phyloP scores from a whole-genome alignment of 2,797 vertebrate genomes.

The Pteropus rufus region DNA sequence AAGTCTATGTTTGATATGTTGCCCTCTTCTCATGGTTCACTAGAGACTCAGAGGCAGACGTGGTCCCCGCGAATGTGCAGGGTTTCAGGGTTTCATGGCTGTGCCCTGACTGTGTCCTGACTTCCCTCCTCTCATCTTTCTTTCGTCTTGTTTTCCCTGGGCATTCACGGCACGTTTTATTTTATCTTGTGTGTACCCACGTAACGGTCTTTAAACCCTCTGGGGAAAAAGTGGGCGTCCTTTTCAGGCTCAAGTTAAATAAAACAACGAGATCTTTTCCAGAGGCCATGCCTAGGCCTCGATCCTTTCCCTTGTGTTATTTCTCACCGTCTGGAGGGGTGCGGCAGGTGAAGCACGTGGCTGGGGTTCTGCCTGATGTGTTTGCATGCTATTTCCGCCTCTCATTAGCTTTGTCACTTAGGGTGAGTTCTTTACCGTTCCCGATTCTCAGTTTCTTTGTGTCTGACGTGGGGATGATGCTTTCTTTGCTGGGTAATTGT shows the following conservation, averaged over 20 bases:
- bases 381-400: neutral
- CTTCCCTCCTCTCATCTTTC: neutral
- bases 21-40: neutral
- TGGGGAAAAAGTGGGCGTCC: neutral
- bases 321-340: neutral
- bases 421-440: neutral
- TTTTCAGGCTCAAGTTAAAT: neutral
- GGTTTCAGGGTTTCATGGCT: neutral
- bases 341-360: fast-evolving
- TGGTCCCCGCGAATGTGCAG: fast-evolving
- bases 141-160: neutral
- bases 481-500: neutral
- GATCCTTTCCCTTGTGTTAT: neutral
- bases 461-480: neutral
- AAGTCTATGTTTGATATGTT: neutral
- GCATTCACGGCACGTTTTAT: neutral
- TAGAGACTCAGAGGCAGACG: neutral
- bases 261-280: neutral
- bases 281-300: neutral
- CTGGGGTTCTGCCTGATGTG: no score
- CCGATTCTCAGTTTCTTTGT: neutral
- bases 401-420: neutral
- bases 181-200: neutral
- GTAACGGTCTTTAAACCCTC: neutral
- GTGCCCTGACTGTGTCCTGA: neutral